A percentile compares a stretch with the other conserved stretches of the same genome.
These are phyloP conservation scores for Drosophila atripex DNA, from an alignment of 2,888 invertebrate species.

Conservation along the genomic window DNA sequence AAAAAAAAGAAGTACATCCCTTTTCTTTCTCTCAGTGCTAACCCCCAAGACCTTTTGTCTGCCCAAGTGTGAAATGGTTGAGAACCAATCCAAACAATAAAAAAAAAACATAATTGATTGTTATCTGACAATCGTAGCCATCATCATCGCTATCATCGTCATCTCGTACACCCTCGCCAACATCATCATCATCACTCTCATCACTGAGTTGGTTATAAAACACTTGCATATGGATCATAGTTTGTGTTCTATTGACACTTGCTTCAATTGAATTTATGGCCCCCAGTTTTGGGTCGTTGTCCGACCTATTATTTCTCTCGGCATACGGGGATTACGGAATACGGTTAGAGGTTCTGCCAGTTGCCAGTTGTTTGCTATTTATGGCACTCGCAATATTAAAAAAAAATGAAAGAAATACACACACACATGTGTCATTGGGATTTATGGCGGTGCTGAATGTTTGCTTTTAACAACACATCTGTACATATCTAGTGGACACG, in stretches of 20 bases:
- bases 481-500: slow-evolving; percentile 26
- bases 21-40: slow-evolving; percentile 10
- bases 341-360: slow-evolving; percentile 21
- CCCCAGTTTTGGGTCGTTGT: slow-evolving; percentile 53
- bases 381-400: slow-evolving; percentile 39
- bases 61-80: slow-evolving; percentile 16
- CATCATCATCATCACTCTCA: slow-evolving; percentile 18
- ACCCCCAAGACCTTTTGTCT: slow-evolving; percentile 2
- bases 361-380: slow-evolving; percentile 49
- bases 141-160: slow-evolving; percentile 7
- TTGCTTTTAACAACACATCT: slow-evolving; percentile 4
- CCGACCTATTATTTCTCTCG: slow-evolving; percentile 39
- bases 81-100: slow-evolving; percentile 52
- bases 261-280: slow-evolving; percentile 61
- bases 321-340: background rate
- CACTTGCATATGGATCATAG: slow-evolving; percentile 40
- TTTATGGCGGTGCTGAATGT: slow-evolving; percentile 30
- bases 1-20: background rate
- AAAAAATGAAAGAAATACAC: slow-evolving; percentile 22
- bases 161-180: slow-evolving; percentile 8
- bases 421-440: slow-evolving; percentile 16
- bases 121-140: slow-evolving; percentile 15
- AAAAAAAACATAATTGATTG: slow-evolving; percentile 59
- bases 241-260: slow-evolving; percentile 64
- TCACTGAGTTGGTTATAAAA: slow-evolving; percentile 11